Conservation (phyloP, 2,888 invertebrate species). For the Xanthia togata region DNA sequence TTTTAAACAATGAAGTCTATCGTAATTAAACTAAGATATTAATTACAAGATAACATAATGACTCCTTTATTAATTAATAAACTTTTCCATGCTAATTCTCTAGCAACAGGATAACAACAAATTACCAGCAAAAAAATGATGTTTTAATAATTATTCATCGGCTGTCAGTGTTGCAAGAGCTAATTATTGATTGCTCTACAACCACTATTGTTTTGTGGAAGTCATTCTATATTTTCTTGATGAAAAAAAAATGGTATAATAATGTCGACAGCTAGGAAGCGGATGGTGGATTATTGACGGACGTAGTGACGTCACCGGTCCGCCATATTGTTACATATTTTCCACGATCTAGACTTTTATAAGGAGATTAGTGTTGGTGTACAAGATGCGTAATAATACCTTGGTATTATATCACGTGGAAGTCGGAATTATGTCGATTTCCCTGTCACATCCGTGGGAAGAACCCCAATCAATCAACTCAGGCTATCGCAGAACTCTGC, state of each 20-base stretch:
- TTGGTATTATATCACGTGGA: conserved; percentile 11
- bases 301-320: conserved; percentile 28
- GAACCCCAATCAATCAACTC: neutral
- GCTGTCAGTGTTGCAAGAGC: conserved; percentile 15
- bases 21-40: neutral
- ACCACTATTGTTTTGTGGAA: conserved; percentile 51
- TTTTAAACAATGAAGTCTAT: neutral
- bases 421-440: neutral
- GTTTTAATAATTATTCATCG: conserved; percentile 2
- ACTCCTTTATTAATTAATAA: neutral
- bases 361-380: conserved; percentile 23
- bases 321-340: conserved; percentile 40
- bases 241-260: conserved; percentile 28
- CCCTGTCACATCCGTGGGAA: neutral
- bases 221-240: conserved; percentile 28
- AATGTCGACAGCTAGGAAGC: conserved; percentile 56
- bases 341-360: neutral
- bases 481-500: neutral
- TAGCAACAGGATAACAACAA: conserved; percentile 18
- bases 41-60: neutral
- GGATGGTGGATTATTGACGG: conserved; percentile 38
- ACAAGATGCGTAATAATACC: neutral
- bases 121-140: conserved; percentile 5
- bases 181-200: conserved; percentile 43
- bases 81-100: conserved; percentile 10